Percentiles rank a stretch among this genome's conserved stretches.
phyloP scores from a whole-genome alignment of 2,113 vertebrate species.

The Reinhardtius hippoglossoides region DNA sequence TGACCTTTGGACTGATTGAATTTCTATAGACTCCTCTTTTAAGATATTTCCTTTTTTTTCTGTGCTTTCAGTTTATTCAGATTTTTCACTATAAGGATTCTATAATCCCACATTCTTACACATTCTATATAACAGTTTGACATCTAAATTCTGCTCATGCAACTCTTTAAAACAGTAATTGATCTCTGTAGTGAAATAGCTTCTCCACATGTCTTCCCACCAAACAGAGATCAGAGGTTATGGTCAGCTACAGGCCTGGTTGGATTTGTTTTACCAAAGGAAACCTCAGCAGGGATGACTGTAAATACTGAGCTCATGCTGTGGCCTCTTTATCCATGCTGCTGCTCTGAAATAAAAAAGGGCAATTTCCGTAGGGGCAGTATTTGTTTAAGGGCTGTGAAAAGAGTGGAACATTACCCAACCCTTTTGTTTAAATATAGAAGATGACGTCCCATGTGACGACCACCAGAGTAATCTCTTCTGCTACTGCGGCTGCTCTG shows the following conservation, averaged over 20 bases:
- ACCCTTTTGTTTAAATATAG: constrained; percentile 12
- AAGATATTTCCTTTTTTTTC: neutral
- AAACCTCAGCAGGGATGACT: neutral
- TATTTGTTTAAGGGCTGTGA: neutral
- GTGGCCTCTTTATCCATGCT: neutral
- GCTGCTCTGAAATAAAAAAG: neutral
- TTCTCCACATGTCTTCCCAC: constrained; percentile 16
- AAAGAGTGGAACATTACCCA: neutral
- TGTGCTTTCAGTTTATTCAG: neutral
- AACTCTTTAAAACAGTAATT: constrained; percentile 4
- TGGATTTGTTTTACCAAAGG: constrained; percentile 13
- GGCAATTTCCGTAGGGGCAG: neutral
- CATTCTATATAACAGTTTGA: neutral
- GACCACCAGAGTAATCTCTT: constrained; percentile 32
- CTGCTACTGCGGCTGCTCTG: neutral
- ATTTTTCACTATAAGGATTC: neutral
- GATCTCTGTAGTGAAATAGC: constrained; percentile 2
- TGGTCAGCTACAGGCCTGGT: neutral
- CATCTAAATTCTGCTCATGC: neutral
- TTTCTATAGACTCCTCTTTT: neutral
- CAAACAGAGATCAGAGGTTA: constrained; percentile 26
- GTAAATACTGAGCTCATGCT: constrained; percentile 2
- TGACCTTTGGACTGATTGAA: neutral
- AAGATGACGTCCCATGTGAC: constrained; percentile 19
- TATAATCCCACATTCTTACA: neutral